Percentiles rank a stretch among this genome's conserved stretches.
Conservation (phyloP, 2,888 invertebrate genomes). For the Willowsia nigromaculata region DNA sequence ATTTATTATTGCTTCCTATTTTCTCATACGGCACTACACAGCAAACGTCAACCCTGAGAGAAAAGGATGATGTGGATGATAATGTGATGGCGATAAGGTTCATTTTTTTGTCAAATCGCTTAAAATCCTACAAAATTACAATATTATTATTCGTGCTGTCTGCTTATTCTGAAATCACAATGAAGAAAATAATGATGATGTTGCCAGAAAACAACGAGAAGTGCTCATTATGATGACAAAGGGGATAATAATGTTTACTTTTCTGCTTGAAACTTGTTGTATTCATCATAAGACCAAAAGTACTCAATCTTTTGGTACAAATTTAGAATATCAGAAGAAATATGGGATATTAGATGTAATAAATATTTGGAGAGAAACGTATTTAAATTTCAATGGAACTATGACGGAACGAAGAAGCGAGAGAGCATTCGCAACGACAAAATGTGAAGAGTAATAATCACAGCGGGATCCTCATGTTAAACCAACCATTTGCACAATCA, state of each 20-base stretch:
- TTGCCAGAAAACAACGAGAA: slow-evolving; percentile 18
- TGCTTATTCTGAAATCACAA: slow-evolving; percentile 21
- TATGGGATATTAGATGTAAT: background rate
- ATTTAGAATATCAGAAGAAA: background rate
- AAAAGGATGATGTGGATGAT: background rate
- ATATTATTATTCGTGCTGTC: slow-evolving; percentile 21
- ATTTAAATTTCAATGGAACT: no score
- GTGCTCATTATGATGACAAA: slow-evolving; percentile 18
- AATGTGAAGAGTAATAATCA: slow-evolving; percentile 51
- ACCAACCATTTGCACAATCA: slow-evolving; percentile 39
- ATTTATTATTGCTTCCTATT: slow-evolving; percentile 41
- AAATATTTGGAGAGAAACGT: background rate
- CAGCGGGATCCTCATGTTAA: slow-evolving; percentile 57
- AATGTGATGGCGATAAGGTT: slow-evolving; percentile 30
- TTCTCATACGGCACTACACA: slow-evolving; percentile 3
- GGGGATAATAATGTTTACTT: background rate
- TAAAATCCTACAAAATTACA: background rate
- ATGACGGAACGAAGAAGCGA: background rate
- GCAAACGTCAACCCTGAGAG: slow-evolving; percentile 17
- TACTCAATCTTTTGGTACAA: background rate
- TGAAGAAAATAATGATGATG: background rate
- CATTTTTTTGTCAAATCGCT: slow-evolving; percentile 19
- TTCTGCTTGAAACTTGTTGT: slow-evolving; percentile 4
- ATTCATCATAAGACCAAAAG: background rate
- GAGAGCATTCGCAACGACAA: slow-evolving; percentile 45